Percentiles rank a stretch among this genome's conserved stretches.
phyloP scores from a whole-genome alignment of 2,888 invertebrate genomes.

The Drosophila mulleri region DNA sequence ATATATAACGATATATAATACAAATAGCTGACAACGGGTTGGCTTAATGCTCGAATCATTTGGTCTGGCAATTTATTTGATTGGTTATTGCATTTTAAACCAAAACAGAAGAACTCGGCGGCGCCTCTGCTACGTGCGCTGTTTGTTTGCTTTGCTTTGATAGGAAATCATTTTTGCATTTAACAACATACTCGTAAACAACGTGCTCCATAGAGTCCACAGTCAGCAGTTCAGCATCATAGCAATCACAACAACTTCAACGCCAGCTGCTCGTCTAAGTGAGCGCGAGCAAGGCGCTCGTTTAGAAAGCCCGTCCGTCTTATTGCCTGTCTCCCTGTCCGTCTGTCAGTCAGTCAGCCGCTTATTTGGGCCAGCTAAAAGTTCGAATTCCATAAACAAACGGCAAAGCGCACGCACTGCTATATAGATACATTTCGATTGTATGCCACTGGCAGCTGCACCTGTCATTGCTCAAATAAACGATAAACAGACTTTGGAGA shows the following conservation, averaged over 20 bases:
- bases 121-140: constrained; percentile 64
- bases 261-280: constrained; percentile 52
- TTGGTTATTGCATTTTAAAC: constrained; percentile 80
- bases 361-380: constrained; percentile 55
- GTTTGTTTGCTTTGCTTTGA: constrained; percentile 50
- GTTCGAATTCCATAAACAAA: constrained; percentile 77
- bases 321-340: constrained; percentile 31
- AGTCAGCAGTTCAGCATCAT: constrained; percentile 45
- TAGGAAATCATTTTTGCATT: constrained; percentile 81
- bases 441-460: constrained; percentile 72
- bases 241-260: constrained; percentile 35
- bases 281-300: constrained; percentile 33
- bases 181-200: constrained; percentile 73
- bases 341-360: constrained; percentile 36
- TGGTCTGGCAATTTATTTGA: constrained; percentile 77
- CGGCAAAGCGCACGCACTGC: constrained; percentile 52
- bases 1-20: constrained; percentile 33
- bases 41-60: constrained; percentile 75
- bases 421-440: constrained; percentile 48
- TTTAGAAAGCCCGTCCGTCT: constrained; percentile 31
- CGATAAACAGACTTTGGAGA: constrained; percentile 66
- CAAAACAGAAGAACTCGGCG: constrained; percentile 47
- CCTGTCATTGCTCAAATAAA: constrained; percentile 75
- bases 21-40: constrained; percentile 51
- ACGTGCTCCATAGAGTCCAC: constrained; percentile 25